Base-by-base conservation (phyloP, 1,140 invertebrate genomes). In the Pomacea maculata region DNA sequence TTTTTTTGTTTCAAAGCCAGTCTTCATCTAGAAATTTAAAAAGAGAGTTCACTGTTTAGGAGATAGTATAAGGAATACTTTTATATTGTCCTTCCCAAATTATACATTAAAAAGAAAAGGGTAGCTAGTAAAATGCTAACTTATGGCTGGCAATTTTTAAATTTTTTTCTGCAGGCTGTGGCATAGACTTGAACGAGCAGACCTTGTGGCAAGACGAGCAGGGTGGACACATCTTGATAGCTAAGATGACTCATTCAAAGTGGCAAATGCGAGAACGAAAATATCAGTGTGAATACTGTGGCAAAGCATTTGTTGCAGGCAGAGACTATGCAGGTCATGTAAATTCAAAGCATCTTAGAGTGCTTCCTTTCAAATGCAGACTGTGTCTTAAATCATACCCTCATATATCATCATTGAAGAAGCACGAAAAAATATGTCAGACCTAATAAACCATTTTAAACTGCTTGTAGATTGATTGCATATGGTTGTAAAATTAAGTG, bases 321-420 rank as follows among this genome's bases (percentile, higher is more conserved):
- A 79, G 80, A 57, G 82, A 83, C 70, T 80, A 80, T 67, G 82
- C 80, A 65, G 82, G 82, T 12, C 82, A 83, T 67, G 75, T 83
- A 19, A 83, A 83, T 78, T 63, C 71, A 54, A 71, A 78, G 25
- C 82, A 83, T 79, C 70, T 83, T 21, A 80, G 78, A 19, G 68
- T 52, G n/a, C 80, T 80, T 70, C 82, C 82, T 2, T 83, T 57
- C 74, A 45, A 74, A 25, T 83, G 82, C 67, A n/a, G 61, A 57
- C 29, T 75, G n/a, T 83, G 82, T 79, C n/a, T 52, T 54, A 80
- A 78, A 72, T 52, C 67, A 25, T 83, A 80, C 80, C 79, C 82
- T 25, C 80, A 83, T 80, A 54, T 78, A 63, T 68, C 61, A 67
- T 67, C 75, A 3, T 25, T 77, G 10, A 77, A 67, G 67, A 77